Evolutionary conservation across 2,797 vertebrate genomes (phyloP), one percentile per base, ranked within the genome.

Genomic region (Allenopithecus nigroviridis): DNA sequence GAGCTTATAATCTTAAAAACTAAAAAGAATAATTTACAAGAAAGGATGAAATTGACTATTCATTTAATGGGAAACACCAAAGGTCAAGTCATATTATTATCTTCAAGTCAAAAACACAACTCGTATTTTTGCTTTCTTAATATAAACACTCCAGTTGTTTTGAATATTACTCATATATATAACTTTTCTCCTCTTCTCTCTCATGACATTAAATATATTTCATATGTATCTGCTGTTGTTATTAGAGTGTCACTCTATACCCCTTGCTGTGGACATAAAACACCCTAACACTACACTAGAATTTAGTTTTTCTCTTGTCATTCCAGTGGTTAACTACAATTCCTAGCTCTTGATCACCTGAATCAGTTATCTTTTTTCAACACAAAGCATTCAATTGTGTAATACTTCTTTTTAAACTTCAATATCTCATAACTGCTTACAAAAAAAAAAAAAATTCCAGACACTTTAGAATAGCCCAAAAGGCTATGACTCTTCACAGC

Each of bases 361-460:
- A 61, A 84, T 86, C 72, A 50, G 46, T 75, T 50, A 50, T 85
- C 30, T 68, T 48, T 68, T 92, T 93, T 92, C n/a, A 96, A 59
- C 68, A 92, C 39, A 85, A 79, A 94, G 13, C 68, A 74, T 90
- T 95, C 55, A 80, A 78, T 94, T 93, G 93, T 57, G 70, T 96
- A 91, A 96, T 93, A 92, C 50, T 97, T 92, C 74, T 80, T 30
- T 95, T 97, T 87, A 95, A 96, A 59, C 50, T 36, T 16, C 9
- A 78, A 57, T 97, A 88, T 92, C 80, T 87, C 50, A 16, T 83
- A 72, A 93, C 36, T 84, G 89, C 86, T 96, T 97, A 93, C 72
- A 94, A 94, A 81, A 98, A 33, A 30, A 30, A 5, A 14, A 17
- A 64, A 7, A 33, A 97, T 90, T 97, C 92, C 84, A 96, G 94